Conservation (phyloP, 2,113 vertebrate species). For the Rattus norvegicus region DNA sequence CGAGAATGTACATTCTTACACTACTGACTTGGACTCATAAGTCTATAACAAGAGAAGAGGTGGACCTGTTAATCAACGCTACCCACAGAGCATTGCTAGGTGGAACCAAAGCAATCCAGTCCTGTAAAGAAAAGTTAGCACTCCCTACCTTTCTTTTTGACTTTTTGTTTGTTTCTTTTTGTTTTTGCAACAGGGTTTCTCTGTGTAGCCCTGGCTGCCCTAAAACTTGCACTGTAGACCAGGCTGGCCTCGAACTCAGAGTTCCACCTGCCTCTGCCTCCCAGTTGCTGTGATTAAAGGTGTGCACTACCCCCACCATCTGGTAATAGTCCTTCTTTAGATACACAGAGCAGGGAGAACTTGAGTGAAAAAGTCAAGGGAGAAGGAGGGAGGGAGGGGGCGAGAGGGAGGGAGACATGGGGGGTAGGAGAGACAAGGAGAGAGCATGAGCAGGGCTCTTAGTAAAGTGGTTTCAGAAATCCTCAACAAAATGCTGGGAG, state of each 20-base stretch:
- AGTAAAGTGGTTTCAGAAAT: background rate
- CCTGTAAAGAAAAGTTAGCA: background rate
- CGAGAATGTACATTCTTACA: background rate
- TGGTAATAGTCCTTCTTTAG: no score
- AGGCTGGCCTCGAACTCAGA: no score
- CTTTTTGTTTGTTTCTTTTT: no score
- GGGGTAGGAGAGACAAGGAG: background rate
- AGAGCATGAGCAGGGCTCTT: background rate
- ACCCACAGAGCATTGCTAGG: background rate
- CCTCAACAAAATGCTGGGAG: background rate
- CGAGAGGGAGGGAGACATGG: background rate
- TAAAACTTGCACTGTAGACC: no score
- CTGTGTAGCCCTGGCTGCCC: no score
- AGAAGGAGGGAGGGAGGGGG: background rate
- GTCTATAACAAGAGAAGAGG: background rate
- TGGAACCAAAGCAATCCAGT: background rate
- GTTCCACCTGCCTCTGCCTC: no score
- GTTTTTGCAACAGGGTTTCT: no score
- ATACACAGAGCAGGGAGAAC: background rate
- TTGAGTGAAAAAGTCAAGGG: background rate
- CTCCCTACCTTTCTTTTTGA: no score
- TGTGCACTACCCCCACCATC: no score
- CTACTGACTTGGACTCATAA: background rate
- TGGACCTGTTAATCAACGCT: background rate
- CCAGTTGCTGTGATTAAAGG: no score